These are phyloP conservation scores for Hoplostethus mediterraneus DNA, from an alignment of 2,797 vertebrate species.

Conservation along the genomic window DNA sequence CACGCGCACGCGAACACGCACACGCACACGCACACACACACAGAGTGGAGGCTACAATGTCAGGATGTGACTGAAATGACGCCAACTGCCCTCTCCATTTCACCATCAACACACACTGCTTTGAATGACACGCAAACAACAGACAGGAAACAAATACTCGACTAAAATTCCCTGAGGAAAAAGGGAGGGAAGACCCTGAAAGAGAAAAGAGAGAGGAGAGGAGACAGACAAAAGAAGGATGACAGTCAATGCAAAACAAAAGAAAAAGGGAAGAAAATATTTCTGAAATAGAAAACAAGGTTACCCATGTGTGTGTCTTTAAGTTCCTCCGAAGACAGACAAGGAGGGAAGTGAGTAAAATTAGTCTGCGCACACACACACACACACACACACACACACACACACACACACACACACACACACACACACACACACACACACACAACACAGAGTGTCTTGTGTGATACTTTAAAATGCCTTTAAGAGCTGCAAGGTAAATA, in stretches of 20 bases:
- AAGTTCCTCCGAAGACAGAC: constrained; percentile 23
- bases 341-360: neutral
- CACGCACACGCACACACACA: neutral
- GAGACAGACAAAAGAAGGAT: neutral
- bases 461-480: neutral
- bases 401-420: constrained; percentile 3
- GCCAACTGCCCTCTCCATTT: neutral
- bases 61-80: constrained; percentile 22
- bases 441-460: no score
- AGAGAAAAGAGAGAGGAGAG: neutral
- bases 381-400: constrained; percentile 3
- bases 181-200: neutral
- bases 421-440: no score
- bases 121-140: constrained; percentile 5
- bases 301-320: neutral
- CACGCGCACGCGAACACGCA: no score
- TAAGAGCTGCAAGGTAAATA: no score
- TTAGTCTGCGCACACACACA: neutral
- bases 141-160: constrained; percentile 7
- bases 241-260: neutral
- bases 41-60: neutral
- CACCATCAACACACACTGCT: neutral
- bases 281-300: neutral
- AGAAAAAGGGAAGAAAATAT: neutral
- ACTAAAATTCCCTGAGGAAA: neutral